Conservation (phyloP, 1,140 invertebrate species). For the Nylanderia fulva region DNA sequence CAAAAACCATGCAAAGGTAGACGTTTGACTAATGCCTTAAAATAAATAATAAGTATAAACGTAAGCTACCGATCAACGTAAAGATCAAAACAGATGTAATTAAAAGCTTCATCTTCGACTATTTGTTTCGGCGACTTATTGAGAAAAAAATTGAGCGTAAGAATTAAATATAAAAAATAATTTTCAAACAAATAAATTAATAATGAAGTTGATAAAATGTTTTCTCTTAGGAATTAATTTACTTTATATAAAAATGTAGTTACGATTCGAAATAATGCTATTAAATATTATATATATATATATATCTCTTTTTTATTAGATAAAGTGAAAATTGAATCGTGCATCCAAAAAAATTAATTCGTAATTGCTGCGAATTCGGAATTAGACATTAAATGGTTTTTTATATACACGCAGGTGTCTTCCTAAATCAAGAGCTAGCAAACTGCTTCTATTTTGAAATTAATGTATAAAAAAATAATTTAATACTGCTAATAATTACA, state of each 20-base stretch:
- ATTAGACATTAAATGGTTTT: constrained; percentile 14
- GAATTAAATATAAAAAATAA: neutral
- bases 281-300: too few relatives aligned
- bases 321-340: constrained; percentile 30
- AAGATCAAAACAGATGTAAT: neutral
- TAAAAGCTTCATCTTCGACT: neutral
- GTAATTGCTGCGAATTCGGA: neutral
- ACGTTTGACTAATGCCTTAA: constrained; percentile 63
- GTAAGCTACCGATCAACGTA: constrained; percentile 65
- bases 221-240: neutral
- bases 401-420: neutral
- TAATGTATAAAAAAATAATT: too few relatives aligned
- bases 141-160: neutral
- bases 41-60: constrained; percentile 70
- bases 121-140: neutral
- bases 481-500: too few relatives aligned
- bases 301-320: neutral
- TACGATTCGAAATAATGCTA: neutral
- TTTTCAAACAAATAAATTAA: neutral
- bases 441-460: neutral
- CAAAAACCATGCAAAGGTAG: constrained; percentile 55
- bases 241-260: neutral
- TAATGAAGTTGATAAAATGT: neutral
- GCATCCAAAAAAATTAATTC: constrained; percentile 13
- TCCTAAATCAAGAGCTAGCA: constrained; percentile 8